Base-by-base conservation (phyloP, 2,113 vertebrate genomes). In the Alethe castanea region DNA sequence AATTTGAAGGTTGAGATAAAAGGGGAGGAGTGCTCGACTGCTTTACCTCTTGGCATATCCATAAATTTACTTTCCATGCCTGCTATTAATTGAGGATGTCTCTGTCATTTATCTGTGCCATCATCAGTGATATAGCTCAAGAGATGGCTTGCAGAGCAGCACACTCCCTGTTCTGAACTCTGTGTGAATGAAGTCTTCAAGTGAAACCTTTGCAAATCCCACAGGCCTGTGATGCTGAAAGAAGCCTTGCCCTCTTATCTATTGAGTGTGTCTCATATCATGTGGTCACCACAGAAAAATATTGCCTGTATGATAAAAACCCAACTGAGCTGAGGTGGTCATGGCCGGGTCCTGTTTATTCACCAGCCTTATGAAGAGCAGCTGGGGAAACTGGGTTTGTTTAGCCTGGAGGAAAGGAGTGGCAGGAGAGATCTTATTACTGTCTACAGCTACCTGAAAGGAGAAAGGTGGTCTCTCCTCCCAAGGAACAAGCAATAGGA, bases 401-500 rank as follows among this genome's bases (percentile, higher is more conserved):
- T 72, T 4, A 59, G 14, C 4, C 8, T 80, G 88, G 25, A 67
- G 62, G 54, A 47, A 8, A 60, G 29, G 29, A 69, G 29, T 6
- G 17, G 12, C 4, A 25, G 33, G 33, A 29, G 44, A 56, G 17
- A 70, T 36, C 5, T 69, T 16, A 11, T 40, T 0, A 0, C 33
- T 72, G 16, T 36, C 33, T 52, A 31, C 12, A 67, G 2, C 24
- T 57, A 4, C 29, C 36, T 59, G 57, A 61, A 24, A 66, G 20
- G 35, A 26, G 33, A 9, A 4, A 22, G 6, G 11, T 28, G 11
- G 8, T 60, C 23, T 60, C 20, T 69, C 60, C 9, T 84, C 25
- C 40, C 6, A 33, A 3, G 14, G 38, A 29, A 50, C 12, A 48
- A 66, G 15, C 2, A 14, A 4, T 8, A 25, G 14, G 28, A 60